Evolutionary conservation across 2,797 vertebrate genomes (phyloP).

Genomic region (Melanotaenia trifasciata): DNA sequence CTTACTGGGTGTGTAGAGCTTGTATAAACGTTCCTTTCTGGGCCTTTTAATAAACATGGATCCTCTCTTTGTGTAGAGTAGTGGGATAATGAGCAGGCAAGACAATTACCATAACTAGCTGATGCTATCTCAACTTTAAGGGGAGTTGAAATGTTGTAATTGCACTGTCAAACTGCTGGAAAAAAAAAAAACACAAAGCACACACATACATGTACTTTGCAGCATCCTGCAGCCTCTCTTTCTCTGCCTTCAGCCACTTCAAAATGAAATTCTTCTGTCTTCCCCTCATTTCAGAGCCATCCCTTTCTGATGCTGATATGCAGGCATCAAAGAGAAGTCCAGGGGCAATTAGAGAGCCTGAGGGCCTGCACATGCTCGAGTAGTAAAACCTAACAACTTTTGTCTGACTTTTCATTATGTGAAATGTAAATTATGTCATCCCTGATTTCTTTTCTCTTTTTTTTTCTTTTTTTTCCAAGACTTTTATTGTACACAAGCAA

Average conservation of each 20-base stretch:
- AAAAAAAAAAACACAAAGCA: conserved; percentile 57
- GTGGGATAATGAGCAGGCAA: conserved; percentile 76
- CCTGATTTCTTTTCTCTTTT: conserved; percentile 27
- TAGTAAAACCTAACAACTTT: conserved; percentile 31
- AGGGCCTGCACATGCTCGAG: conserved; percentile 31
- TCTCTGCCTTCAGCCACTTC: conserved; percentile 87
- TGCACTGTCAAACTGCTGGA: conserved; percentile 86
- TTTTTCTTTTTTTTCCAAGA: not conserved
- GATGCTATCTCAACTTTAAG: conserved; percentile 82
- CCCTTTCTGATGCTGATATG: conserved; percentile 85
- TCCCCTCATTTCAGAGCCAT: conserved; percentile 56
- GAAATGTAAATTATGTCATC: conserved; percentile 12
- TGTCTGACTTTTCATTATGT: conserved; percentile 25
- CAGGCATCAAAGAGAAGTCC: conserved; percentile 88
- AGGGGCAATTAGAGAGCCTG: conserved; percentile 63
- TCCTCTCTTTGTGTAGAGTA: conserved; percentile 62
- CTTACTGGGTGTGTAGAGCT: conserved; percentile 43
- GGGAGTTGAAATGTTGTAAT: conserved; percentile 85
- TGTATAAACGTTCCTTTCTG: conserved; percentile 58
- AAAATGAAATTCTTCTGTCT: conserved; percentile 90
- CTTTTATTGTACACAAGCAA: not conserved
- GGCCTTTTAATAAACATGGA: conserved; percentile 74
- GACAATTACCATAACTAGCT: conserved; percentile 81
- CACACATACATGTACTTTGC: conserved; percentile 33
- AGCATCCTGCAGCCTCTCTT: conserved; percentile 25